Conservation (phyloP, 2,888 invertebrate genomes). For the Julus scandinavius region DNA sequence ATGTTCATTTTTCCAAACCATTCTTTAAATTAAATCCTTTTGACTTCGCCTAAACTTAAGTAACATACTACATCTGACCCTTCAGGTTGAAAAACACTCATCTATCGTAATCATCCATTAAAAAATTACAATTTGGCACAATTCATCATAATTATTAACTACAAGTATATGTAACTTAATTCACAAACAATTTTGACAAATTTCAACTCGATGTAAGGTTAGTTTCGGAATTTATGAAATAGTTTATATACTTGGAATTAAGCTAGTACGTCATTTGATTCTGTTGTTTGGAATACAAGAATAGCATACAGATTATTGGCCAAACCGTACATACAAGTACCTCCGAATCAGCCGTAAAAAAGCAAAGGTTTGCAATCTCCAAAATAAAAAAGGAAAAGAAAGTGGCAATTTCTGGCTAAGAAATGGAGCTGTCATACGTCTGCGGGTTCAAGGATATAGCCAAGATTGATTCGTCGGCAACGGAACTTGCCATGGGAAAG, state of each 20-base stretch:
- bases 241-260: neutral
- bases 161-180: too few relatives aligned
- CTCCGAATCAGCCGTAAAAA: neutral
- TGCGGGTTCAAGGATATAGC: conserved; percentile 37
- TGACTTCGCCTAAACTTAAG: too few relatives aligned
- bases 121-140: too few relatives aligned
- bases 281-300: neutral
- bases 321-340: neutral
- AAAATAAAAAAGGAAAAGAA: conserved; percentile 39
- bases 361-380: neutral
- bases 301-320: neutral
- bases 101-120: too few relatives aligned
- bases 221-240: neutral
- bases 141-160: too few relatives aligned
- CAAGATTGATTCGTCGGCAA: conserved; percentile 44
- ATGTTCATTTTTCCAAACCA: too few relatives aligned
- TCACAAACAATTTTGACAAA: too few relatives aligned
- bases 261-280: neutral
- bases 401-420: conserved; percentile 46
- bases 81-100: too few relatives aligned
- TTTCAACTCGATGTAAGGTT: too few relatives aligned
- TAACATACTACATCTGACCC: too few relatives aligned
- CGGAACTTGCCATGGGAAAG: neutral
- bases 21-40: too few relatives aligned
- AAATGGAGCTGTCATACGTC: conserved; percentile 48